Percentiles rank a stretch among this genome's conserved stretches.
Conservation (phyloP, 2,113 vertebrate genomes). For the Catharus fuscescens region DNA sequence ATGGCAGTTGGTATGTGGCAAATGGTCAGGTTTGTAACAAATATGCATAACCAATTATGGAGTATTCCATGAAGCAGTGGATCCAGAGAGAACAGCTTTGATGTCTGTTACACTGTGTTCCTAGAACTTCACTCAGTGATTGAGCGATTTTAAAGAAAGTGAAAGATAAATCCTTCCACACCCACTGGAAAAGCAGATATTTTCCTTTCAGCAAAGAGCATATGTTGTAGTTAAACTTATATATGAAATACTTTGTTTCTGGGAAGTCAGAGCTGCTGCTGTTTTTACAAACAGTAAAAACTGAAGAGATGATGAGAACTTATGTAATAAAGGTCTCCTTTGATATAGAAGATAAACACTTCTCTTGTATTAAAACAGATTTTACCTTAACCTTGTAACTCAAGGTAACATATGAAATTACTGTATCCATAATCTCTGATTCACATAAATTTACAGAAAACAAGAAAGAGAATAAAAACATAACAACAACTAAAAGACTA, state of each 20-base stretch:
- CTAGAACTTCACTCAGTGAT: slow-evolving; percentile 10
- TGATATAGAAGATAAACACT: neutral
- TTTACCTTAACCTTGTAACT: neutral
- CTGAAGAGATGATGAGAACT: neutral
- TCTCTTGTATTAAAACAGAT: neutral
- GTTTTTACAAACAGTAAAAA: neutral
- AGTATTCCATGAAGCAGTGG: neutral
- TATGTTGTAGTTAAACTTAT: slow-evolving; percentile 18
- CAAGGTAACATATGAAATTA: neutral
- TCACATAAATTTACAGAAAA: neutral
- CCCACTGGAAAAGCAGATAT: slow-evolving; percentile 23
- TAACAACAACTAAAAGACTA: neutral
- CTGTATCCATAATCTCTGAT: neutral
- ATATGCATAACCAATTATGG: neutral
- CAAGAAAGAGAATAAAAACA: neutral
- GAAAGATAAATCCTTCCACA: slow-evolving; percentile 29
- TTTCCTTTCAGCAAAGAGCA: slow-evolving; percentile 38
- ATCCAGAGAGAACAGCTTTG: neutral
- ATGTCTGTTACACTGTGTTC: neutral
- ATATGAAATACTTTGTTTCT: neutral
- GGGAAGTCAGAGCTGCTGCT: neutral
- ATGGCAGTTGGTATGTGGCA: neutral
- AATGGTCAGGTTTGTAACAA: neutral
- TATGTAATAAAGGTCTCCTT: neutral
- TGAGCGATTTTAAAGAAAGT: neutral